Evolutionary conservation across 2,113 vertebrate species (phyloP), one percentile per base, ranked within the genome.

Genomic region (Theristicus caerulescens): DNA sequence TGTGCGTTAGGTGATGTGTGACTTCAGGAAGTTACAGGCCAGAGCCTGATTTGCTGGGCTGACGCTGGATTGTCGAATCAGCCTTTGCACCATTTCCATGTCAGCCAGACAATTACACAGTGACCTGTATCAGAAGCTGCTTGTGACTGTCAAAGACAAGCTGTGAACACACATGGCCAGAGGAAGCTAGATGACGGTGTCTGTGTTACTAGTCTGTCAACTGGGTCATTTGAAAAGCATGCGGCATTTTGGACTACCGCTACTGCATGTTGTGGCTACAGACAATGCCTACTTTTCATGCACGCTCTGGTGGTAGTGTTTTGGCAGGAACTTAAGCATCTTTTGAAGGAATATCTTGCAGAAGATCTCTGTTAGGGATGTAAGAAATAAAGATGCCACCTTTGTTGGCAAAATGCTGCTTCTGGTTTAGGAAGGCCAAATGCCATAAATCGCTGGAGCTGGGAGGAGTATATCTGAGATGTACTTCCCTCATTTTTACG

Each of bases 141-240:
- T 64, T 57, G 9, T 52, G 61, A 11, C 61, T 85, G 26, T 38
- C 20, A 13, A 59, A 84, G 55, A 34, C 20, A n/a, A 64, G 20
- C 7, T 34, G 38, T 49, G 72, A 49, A 18, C 0, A 0, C 16
- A 7, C 10, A 0, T 42, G 29, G 25, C 19, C 26, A 49, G 54
- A 64, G n/a, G n/a, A 36, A 59, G 40, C 5, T 17, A 13, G 21
- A 16, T 51, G 26, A 29, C 12, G 32, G 12, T 40, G 22, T 58
- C 55, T 70, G 36, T 3, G 0, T 62, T 66, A 5, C 27, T 40
- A 9, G 6, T 52, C 38, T 80, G 49, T 92, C 58, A 80, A 0
- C 38, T 42, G 16, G 21, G 21, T 65, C 4, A 9, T 81, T 61
- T 58, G 77, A 46, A 81, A 69, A 87, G 34, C 34, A 9, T 40